Conservation (phyloP, 2,888 invertebrate species). For the Tetragnatha montana region DNA sequence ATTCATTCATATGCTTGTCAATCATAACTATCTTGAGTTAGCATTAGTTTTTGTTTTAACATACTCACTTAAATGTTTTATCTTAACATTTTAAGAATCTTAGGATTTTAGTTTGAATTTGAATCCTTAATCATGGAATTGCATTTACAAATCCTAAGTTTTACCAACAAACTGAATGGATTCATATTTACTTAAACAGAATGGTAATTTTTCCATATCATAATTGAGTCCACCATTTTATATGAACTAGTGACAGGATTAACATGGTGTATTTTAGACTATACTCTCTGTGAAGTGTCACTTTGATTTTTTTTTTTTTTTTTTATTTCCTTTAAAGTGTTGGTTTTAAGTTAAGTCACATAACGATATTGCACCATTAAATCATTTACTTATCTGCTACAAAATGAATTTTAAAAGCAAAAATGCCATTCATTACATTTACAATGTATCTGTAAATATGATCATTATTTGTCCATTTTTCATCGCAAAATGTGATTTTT, state of each 20-base stretch:
- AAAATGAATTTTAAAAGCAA: constrained; percentile 26
- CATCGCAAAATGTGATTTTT: constrained; percentile 69
- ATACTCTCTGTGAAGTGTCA: background rate
- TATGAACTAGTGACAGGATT: background rate
- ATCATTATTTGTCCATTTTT: constrained; percentile 68
- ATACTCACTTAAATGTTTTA: background rate
- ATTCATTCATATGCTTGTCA: background rate
- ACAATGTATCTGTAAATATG: constrained; percentile 59
- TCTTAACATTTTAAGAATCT: background rate
- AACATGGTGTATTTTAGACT: background rate
- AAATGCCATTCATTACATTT: constrained; percentile 44
- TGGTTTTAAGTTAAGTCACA: background rate
- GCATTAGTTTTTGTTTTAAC: background rate
- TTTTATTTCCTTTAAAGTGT: background rate
- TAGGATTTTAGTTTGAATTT: background rate
- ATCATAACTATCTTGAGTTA: background rate
- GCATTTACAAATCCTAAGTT: background rate
- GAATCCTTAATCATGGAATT: background rate
- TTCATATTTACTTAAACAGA: background rate
- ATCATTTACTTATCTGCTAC: constrained; percentile 28
- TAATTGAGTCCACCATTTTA: background rate
- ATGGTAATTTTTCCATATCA: background rate
- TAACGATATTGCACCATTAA: background rate
- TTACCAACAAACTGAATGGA: background rate
- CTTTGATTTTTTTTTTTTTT: background rate